Evolutionary conservation across 1,140 invertebrate genomes (phyloP).

Genomic region (Prorops nasuta): DNA sequence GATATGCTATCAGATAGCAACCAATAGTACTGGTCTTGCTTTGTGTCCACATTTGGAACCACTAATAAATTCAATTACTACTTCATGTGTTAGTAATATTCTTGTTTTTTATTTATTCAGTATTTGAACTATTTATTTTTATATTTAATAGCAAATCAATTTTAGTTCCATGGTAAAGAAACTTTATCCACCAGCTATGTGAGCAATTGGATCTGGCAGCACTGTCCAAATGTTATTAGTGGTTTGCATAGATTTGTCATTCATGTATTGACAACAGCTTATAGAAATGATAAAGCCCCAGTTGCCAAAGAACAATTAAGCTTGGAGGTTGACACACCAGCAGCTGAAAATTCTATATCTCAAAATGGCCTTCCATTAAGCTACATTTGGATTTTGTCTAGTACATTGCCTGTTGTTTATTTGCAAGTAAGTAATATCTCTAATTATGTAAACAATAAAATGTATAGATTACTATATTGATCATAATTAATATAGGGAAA

Average conservation of each 20-base stretch:
- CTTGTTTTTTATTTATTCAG: neutral
- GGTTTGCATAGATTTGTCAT: slow-evolving; percentile 77
- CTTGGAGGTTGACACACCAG: slow-evolving; percentile 60
- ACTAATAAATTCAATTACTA: slow-evolving; percentile 68
- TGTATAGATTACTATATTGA: neutral
- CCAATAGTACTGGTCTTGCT: slow-evolving; percentile 67
- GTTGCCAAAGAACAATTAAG: slow-evolving; percentile 45
- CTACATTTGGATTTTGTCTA: slow-evolving; percentile 77
- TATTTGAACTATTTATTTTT: slow-evolving; percentile 2
- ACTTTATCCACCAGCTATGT: slow-evolving; percentile 72
- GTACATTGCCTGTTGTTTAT: slow-evolving; percentile 70
- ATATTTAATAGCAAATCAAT: slow-evolving; percentile 8
- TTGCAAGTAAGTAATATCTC: slow-evolving; percentile 50
- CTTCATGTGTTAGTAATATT: slow-evolving; percentile 62
- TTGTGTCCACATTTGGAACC: slow-evolving; percentile 63
- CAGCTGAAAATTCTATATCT: slow-evolving; percentile 47
- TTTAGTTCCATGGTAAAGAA: slow-evolving; percentile 74
- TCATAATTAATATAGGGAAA: slow-evolving; percentile 33
- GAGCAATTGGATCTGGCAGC: slow-evolving; percentile 74
- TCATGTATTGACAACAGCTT: slow-evolving; percentile 74
- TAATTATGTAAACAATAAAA: neutral
- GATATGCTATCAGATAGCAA: slow-evolving; percentile 72
- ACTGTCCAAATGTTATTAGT: slow-evolving; percentile 72
- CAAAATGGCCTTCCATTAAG: slow-evolving; percentile 62
- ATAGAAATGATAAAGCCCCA: slow-evolving; percentile 63